phyloP scores from a whole-genome alignment of 2,113 vertebrate genomes.

The Hemichromis elongatus region DNA sequence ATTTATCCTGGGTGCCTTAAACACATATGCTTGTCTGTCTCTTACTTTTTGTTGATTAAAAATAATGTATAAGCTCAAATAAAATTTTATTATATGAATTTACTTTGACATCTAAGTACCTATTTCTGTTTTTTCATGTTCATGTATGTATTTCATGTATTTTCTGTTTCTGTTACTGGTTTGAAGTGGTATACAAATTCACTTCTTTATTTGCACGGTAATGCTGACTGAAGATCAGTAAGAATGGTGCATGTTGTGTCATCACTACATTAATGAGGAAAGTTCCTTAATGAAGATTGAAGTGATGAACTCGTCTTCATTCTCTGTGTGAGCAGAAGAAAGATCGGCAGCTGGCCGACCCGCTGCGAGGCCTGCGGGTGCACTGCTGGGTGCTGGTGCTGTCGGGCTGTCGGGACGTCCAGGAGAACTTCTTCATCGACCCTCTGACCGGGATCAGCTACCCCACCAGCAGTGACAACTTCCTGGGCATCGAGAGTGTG shows the following conservation, averaged over 20 bases:
- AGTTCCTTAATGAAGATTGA: background rate
- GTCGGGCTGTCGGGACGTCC: slow-evolving; percentile 79
- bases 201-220: background rate
- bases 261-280: fast-evolving
- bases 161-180: background rate
- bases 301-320: background rate
- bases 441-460: slow-evolving; percentile 78
- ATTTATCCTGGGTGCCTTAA: background rate
- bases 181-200: fast-evolving
- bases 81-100: too few relatives aligned
- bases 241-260: background rate
- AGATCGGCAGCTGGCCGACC: slow-evolving; percentile 56
- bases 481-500: slow-evolving; percentile 88
- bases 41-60: background rate
- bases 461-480: slow-evolving; percentile 61
- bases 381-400: slow-evolving; percentile 91
- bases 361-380: slow-evolving; percentile 77
- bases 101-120: background rate
- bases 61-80: background rate
- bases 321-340: slow-evolving; percentile 37
- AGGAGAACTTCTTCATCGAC: slow-evolving; percentile 88
- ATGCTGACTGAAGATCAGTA: background rate
- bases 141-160: background rate
- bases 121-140: background rate
- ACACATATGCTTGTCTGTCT: fast-evolving